Base-by-base conservation (phyloP, 1,140 invertebrate genomes). In the Delia radicum region DNA sequence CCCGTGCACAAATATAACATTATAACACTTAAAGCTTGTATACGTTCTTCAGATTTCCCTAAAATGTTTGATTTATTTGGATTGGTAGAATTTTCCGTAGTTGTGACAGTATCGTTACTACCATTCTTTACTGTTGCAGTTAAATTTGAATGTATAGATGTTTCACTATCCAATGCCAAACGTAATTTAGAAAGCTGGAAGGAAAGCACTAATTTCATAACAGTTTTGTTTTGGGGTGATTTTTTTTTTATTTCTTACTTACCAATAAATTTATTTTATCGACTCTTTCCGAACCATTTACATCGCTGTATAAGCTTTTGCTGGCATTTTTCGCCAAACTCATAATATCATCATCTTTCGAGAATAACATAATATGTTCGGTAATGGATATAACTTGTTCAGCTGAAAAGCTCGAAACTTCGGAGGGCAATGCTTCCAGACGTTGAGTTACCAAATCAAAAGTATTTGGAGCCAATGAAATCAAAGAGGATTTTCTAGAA, bases 1-100 rank as follows among this genome's bases (percentile, higher is more conserved):
- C 93, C 94, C 2, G 94, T 91, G 82, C 94, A 95, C 82, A 93
- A 93, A 81, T 95, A 93, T 42, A 95, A 84, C 90, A 95, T 91
- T 26, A 95, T 87, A 27, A 95, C 90, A 75, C 93, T 93, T 48
- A 96, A 80, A 1, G 93, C 93, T 81, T 95, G 92, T 1, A 94
- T 90, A 79, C 92, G 90, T 79, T 93, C 89, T 79, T 94, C 93
- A 26, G 91, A 92, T 67, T 81, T 93, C 90, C 18, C 88, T 87
- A 67, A 90, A 89, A 74, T 90, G 76, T 79, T 88, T 86, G 67
- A 87, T 83, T 74, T 90, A 15, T 82, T 80, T 87, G 82, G 13
- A 61, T 26, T 28, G 18, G 37, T n/a, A 12, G 69, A 13, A 12
- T 3, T 29, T 21, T 77, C 71, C 24, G 65, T 27, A 65, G 71